These are phyloP conservation scores for Erithacus rubecula DNA, from an alignment of 2,797 vertebrate genomes.

Conservation along the genomic window DNA sequence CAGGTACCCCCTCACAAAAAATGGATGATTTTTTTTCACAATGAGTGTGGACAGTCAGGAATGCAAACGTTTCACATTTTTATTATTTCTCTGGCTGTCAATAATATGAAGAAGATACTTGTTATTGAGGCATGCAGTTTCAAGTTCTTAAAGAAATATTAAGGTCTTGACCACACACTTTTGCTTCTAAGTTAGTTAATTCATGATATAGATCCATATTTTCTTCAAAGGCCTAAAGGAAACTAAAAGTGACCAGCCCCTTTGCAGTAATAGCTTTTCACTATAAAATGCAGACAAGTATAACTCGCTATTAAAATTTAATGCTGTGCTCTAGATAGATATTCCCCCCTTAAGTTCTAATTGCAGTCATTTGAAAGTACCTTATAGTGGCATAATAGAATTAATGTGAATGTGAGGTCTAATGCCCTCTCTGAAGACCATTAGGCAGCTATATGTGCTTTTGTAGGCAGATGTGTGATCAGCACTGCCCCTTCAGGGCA, in stretches of 20 bases:
- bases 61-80: neutral
- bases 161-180: neutral
- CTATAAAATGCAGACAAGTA: neutral
- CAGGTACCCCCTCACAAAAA: neutral
- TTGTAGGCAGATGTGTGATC: neutral
- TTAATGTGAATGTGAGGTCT: neutral
- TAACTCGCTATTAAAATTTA: conserved; percentile 2
- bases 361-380: neutral
- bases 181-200: neutral
- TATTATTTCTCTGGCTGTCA: neutral
- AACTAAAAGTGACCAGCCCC: neutral
- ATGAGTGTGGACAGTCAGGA: neutral
- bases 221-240: neutral
- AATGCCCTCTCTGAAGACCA: neutral
- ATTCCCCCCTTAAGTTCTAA: neutral
- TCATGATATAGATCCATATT: neutral
- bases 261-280: neutral
- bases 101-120: neutral
- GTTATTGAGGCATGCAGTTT: neutral
- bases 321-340: neutral
- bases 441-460: neutral
- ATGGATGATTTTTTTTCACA: neutral
- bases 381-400: neutral
- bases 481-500: neutral
- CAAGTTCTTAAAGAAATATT: neutral